A percentile compares a stretch with the other conserved stretches of the same genome.
Conservation (phyloP, 2,113 vertebrate genomes). For the Dicaeum eximium region DNA sequence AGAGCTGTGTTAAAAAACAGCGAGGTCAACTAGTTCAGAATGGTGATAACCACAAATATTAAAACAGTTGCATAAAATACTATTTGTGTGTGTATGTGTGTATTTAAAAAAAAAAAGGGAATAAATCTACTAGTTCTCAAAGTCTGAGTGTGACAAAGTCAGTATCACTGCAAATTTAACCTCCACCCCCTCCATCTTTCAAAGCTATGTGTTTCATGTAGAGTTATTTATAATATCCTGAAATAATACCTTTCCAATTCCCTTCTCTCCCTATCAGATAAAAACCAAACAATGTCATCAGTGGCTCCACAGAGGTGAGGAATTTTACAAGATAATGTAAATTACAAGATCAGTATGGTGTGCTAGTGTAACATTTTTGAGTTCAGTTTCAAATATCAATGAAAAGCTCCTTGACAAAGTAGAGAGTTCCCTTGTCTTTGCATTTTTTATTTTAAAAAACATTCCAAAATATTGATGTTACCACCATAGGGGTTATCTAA, state of each 20-base stretch:
- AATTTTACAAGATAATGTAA: constrained; percentile 38
- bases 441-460: constrained; percentile 21
- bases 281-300: constrained; percentile 17
- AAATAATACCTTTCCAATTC: not conserved
- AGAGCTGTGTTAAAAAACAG: not conserved
- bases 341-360: not conserved
- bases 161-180: not conserved
- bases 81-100: not conserved
- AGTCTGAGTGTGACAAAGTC: not conserved
- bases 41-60: not conserved
- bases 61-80: constrained; percentile 1
- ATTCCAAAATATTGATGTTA: constrained; percentile 47
- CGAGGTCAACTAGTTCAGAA: constrained; percentile 22
- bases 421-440: constrained; percentile 16
- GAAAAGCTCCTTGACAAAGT: not conserved
- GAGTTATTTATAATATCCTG: constrained; percentile 1
- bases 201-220: not conserved
- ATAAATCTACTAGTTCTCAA: not conserved
- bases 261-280: not conserved
- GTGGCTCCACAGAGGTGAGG: not conserved
- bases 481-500: constrained; percentile 26
- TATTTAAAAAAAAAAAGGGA: not conserved
- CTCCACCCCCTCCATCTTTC: not conserved
- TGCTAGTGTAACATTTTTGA: not conserved
- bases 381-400: constrained; percentile 37